phyloP scores from a whole-genome alignment of 2,797 vertebrate genomes.

The Leucoraja ocellata region DNA sequence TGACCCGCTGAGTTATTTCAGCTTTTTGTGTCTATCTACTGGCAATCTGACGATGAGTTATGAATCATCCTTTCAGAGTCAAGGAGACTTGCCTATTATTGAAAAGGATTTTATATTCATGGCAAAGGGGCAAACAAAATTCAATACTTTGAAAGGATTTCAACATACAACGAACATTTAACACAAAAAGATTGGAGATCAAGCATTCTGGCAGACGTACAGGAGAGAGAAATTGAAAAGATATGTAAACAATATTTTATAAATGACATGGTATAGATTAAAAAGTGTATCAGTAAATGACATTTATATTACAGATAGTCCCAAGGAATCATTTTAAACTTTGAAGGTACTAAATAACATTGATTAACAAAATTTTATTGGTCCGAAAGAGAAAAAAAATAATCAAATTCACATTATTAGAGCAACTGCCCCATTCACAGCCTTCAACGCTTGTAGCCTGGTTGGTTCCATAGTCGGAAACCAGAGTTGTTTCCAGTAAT shows the following conservation, averaged over 20 bases:
- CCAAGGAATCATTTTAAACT: not conserved
- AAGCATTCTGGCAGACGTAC: not conserved
- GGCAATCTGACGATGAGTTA: not conserved
- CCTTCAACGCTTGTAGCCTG: too few species aligned
- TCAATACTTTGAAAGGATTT: not conserved
- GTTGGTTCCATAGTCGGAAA: not conserved
- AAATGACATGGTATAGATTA: not conserved
- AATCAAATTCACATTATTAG: not conserved
- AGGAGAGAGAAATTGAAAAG: not conserved
- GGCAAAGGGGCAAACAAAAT: not conserved
- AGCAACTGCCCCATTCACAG: not conserved
- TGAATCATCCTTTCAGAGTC: not conserved
- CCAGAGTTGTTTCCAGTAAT: not conserved
- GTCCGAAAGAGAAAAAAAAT: not conserved
- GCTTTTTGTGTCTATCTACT: not conserved
- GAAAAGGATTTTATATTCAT: not conserved
- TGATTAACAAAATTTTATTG: not conserved
- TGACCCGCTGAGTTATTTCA: too few species aligned
- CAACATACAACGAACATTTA: not conserved
- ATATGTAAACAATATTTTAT: not conserved
- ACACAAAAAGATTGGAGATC: not conserved
- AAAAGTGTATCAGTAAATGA: not conserved
- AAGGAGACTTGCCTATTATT: not conserved
- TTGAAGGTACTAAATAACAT: not conserved
- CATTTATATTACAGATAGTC: not conserved